phyloP scores from a whole-genome alignment of 2,797 vertebrate genomes.

The Pseudotriccus pelzelni region DNA sequence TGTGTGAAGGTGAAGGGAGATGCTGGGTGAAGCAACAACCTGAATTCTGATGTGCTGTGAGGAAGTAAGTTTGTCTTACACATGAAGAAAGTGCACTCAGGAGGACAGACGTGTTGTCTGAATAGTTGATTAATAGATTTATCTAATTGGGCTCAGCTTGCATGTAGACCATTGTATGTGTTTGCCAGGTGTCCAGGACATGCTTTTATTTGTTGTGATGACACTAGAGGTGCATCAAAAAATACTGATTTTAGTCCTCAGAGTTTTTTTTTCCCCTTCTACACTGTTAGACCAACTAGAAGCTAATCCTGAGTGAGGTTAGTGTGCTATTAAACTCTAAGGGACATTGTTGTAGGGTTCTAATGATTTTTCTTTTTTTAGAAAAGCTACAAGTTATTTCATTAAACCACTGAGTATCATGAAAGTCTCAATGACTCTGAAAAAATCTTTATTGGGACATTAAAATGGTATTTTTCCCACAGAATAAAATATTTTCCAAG shows the following conservation, averaged over 20 bases:
- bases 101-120: neutral
- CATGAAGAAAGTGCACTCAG: neutral
- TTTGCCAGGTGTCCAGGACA: neutral
- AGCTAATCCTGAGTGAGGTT: neutral
- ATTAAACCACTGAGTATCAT: neutral
- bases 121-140: neutral
- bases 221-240: neutral
- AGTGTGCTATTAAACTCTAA: neutral
- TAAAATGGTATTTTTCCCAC: neutral
- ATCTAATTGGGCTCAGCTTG: neutral
- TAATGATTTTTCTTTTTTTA: too few species aligned
- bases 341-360: neutral
- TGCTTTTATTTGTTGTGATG: neutral
- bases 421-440: neutral
- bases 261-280: neutral
- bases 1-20: neutral
- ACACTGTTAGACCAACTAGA: neutral
- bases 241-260: neutral
- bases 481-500: neutral
- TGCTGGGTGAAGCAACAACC: neutral
- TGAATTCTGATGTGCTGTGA: neutral
- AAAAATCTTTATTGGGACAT: neutral
- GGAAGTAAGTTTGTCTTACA: neutral
- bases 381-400: neutral
- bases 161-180: neutral